Base-by-base conservation (phyloP, 1,140 invertebrate genomes). In the Drosophila navojoa region DNA sequence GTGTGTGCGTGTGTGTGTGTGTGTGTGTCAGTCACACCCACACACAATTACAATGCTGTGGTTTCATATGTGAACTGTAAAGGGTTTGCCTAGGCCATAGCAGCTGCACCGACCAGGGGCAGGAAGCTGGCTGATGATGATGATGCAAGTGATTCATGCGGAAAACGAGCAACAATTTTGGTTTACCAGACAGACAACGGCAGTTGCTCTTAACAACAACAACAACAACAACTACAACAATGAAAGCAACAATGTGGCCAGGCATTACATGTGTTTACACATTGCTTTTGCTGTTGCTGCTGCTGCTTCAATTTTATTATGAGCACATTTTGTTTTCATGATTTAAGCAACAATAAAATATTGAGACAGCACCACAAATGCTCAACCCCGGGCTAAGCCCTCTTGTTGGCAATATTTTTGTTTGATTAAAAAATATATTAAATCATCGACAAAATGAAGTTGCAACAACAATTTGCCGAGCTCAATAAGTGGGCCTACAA, bases 111-210 rank as follows among this genome's bases (percentile, higher is more conserved):
- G 50, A 44, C 44, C 53, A 38, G 53, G 62, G 57, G 77, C 42
- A 25, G 53, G 71, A 35, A 15, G 42, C 42, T 45, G 42, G 15
- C 42, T 68, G 80, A 67, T 63, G 68, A 78, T 79, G 82, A 89
- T 89, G 82, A 82, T 87, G 76, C 84, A 87, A 89, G 82, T 89
- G 82, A 87, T 87, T 87, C 82, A 87, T 87, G 82, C 76, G 82
- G 82, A 87, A 87, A 87, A 89, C 82, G 84, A 87, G 84, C 82
- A 87, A 87, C 82, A 87, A 87, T 87, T 87, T 87, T 79, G 82
- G 82, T 87, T 87, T 82, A 87, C 82, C 82, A 87, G 84, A 73
- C 82, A 86, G 82, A 87, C 81, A 86, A 81, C 78, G 75, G 47
- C 81, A 81, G 77, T 58, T 29, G 59, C 66, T 73, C 52, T 45